These are phyloP conservation scores for Pseudocheirus occidentalis DNA, from an alignment of 2,797 vertebrate genomes.

Conservation along the genomic window DNA sequence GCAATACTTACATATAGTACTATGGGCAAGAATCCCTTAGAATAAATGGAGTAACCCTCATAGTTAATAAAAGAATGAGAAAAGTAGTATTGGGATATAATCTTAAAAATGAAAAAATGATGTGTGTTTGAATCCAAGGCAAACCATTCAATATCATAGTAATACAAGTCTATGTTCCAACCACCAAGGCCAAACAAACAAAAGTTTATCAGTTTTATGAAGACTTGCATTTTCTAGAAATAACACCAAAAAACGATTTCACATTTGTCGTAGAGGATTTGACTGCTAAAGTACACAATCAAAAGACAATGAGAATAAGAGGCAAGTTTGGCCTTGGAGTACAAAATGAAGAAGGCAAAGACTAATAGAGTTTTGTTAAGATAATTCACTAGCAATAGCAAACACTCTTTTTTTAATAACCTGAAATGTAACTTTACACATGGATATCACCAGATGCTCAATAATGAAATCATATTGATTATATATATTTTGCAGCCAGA, in stretches of 20 bases:
- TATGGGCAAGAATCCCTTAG: not conserved
- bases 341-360: not conserved
- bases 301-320: not conserved
- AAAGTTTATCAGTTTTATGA: not conserved
- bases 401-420: not conserved
- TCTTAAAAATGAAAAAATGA: not conserved
- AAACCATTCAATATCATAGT: not conserved
- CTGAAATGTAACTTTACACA: not conserved
- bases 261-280: not conserved
- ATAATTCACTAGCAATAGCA: not conserved
- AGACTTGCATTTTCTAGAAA: not conserved
- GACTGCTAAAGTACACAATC: not conserved
- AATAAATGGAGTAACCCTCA: not conserved
- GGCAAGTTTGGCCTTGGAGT: not conserved
- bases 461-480: not conserved
- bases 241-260: not conserved
- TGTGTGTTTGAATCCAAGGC: not conserved
- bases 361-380: not conserved
- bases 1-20: not conserved
- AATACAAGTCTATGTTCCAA: not conserved
- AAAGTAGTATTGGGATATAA: not conserved
- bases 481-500: not conserved
- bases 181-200: not conserved
- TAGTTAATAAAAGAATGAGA: not conserved
- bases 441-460: not conserved